These are phyloP conservation scores for Apodemus sylvaticus DNA, from an alignment of 2,113 vertebrate genomes.

Conservation along the genomic window DNA sequence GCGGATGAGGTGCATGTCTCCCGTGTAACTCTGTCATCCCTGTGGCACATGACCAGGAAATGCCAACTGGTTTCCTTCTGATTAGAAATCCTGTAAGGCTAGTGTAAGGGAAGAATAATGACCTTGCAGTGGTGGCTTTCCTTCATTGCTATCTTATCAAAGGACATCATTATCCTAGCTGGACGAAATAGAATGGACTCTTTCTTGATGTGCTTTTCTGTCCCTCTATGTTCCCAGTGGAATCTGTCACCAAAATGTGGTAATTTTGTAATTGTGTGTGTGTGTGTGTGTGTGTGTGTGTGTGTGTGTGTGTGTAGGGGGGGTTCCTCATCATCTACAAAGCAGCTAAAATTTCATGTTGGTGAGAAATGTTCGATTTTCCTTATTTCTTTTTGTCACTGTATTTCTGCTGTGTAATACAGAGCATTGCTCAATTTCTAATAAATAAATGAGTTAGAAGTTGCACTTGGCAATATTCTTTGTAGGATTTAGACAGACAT, in stretches of 20 bases:
- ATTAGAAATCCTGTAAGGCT: slow-evolving; percentile 17
- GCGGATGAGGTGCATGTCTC: not conserved
- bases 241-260: slow-evolving; percentile 6
- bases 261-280: not conserved
- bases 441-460: slow-evolving; percentile 5
- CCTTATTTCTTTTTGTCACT: not conserved
- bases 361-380: not conserved
- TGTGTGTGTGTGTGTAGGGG: not conserved
- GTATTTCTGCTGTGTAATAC: not conserved
- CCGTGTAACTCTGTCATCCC: not conserved
- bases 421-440: not conserved
- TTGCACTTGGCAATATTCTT: not conserved
- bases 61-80: not conserved
- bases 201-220: not conserved
- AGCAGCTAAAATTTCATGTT: not conserved
- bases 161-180: not conserved
- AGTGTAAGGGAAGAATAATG: not conserved
- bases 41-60: not conserved
- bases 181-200: not conserved
- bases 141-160: slow-evolving; percentile 7
- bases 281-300: not conserved
- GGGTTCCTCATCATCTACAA: not conserved
- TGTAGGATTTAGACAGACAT: slow-evolving; percentile 33
- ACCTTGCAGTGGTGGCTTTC: not conserved
- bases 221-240: not conserved